Evolutionary conservation across 1,140 invertebrate species (phyloP).

Genomic region (Nebria ingens): DNA sequence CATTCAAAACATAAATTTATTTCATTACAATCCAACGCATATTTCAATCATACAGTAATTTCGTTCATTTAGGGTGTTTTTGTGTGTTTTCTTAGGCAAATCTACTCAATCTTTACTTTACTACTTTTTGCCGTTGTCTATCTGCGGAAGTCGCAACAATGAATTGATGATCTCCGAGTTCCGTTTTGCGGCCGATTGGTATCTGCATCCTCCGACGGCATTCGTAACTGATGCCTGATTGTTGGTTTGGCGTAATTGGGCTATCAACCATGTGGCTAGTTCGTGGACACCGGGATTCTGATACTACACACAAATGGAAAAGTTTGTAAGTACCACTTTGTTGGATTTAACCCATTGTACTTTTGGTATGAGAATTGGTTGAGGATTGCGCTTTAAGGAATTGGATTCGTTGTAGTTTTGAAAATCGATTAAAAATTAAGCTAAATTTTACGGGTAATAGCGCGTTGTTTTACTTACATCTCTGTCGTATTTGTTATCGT

Average conservation of each 20-base stretch:
- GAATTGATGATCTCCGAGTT: slow-evolving; percentile 68
- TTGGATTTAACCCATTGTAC: neutral
- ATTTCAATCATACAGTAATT: no score
- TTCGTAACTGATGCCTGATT: neutral
- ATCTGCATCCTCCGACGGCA: neutral
- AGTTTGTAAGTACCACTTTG: neutral
- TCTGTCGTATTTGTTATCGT: neutral
- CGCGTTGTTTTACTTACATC: neutral
- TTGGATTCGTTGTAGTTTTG: no score
- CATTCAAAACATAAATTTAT: no score
- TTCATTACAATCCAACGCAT: no score
- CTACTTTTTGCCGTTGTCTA: slow-evolving; percentile 47
- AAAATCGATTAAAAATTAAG: no score
- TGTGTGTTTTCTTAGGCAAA: no score
- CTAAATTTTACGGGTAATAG: neutral
- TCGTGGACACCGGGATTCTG: neutral
- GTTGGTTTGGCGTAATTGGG: neutral
- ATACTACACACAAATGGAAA: neutral
- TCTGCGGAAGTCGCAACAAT: slow-evolving; percentile 55
- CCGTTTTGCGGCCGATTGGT: slow-evolving; percentile 40
- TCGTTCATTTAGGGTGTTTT: no score
- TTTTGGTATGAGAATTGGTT: no score
- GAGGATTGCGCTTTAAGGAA: no score
- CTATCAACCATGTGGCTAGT: neutral
- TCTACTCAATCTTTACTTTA: no score